A percentile compares a stretch with the other conserved stretches of the same genome.
Evolutionary conservation across 2,113 vertebrate genomes (phyloP).

Genomic region (Capricornis sumatraensis): DNA sequence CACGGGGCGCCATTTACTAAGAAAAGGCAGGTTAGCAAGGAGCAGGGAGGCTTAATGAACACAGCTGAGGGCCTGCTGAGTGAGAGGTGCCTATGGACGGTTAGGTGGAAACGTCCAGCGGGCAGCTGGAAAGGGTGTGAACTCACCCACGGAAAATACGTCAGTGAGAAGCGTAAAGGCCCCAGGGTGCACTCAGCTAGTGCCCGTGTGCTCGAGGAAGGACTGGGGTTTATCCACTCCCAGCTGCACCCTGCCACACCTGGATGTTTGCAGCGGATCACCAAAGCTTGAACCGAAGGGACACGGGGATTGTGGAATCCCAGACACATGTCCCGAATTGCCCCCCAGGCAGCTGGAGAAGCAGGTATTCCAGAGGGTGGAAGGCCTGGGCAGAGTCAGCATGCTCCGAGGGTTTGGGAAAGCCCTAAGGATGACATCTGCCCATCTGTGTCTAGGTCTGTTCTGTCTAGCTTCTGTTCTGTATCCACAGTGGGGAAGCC

Average conservation of each 20-base stretch:
- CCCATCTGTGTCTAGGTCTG: background rate
- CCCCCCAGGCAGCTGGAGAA: background rate
- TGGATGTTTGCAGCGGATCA: background rate
- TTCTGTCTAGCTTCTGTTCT: background rate
- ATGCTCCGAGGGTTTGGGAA: background rate
- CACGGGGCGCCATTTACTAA: rapidly evolving
- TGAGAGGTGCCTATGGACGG: rapidly evolving
- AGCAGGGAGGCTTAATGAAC: too few species aligned
- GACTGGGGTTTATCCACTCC: background rate
- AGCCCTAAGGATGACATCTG: background rate
- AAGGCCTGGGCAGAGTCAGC: background rate
- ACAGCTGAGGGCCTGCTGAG: background rate
- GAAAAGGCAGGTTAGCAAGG: background rate
- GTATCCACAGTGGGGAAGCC: background rate
- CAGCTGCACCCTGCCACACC: rapidly evolving
- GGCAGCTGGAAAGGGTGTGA: background rate
- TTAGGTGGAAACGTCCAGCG: background rate
- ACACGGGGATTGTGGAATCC: background rate
- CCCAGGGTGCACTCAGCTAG: background rate
- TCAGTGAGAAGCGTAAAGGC: background rate
- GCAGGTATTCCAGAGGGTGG: background rate
- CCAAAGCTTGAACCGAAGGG: background rate
- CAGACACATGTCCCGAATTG: background rate
- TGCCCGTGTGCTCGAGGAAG: background rate
- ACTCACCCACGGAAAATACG: background rate